Percentiles rank a stretch among this genome's conserved stretches.
Conservation (phyloP, 2,888 invertebrate genomes). For the Rhamnusium bicolor region DNA sequence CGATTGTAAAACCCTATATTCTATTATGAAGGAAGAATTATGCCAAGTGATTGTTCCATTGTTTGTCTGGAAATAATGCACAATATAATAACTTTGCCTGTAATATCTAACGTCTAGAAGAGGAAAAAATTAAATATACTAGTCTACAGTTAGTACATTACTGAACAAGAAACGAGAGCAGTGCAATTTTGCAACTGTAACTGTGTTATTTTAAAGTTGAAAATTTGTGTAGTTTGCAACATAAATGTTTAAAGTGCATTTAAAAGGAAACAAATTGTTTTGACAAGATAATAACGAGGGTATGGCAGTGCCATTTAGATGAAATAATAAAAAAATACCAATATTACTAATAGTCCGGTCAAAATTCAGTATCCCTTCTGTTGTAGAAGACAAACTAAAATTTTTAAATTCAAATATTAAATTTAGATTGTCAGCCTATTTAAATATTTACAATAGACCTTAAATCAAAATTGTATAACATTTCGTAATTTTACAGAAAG, state of each 20-base stretch:
- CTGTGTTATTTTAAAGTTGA: neutral
- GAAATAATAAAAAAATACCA: neutral
- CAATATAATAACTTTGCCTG: constrained; percentile 27
- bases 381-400: too few relatives aligned
- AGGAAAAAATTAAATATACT: neutral
- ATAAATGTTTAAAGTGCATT: neutral
- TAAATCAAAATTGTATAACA: too few relatives aligned
- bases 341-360: neutral
- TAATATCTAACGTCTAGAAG: neutral
- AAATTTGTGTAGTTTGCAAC: neutral
- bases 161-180: neutral
- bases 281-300: constrained; percentile 3
- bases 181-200: neutral
- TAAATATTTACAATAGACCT: too few relatives aligned
- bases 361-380: neutral
- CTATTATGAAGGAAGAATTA: constrained; percentile 30
- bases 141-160: neutral
- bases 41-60: constrained; percentile 33
- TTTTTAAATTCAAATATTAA: too few relatives aligned
- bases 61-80: constrained; percentile 32
- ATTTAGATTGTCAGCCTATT: too few relatives aligned
- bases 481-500: too few relatives aligned
- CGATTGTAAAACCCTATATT: constrained; percentile 18
- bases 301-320: neutral
- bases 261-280: constrained; percentile 10